A percentile compares a stretch with the other conserved stretches of the same genome.
Conservation (phyloP, 2,797 vertebrate genomes). For the Chaenodraco wilsoni region DNA sequence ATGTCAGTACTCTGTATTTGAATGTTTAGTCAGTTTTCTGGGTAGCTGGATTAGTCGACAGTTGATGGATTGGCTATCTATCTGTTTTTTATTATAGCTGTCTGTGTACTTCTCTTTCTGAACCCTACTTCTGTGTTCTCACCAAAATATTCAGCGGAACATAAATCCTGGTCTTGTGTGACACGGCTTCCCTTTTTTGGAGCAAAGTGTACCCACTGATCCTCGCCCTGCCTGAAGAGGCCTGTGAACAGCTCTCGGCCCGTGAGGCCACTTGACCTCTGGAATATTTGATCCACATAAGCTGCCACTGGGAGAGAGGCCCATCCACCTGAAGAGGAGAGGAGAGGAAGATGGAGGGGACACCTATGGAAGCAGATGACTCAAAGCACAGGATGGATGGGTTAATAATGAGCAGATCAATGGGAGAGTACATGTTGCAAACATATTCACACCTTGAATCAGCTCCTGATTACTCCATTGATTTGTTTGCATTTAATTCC, state of each 20-base stretch:
- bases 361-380: neutral
- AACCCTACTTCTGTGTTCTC: constrained; percentile 17
- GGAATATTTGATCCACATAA: constrained; percentile 57
- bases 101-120: constrained; percentile 6
- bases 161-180: constrained; percentile 41
- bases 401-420: constrained; percentile 27
- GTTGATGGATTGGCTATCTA: neutral
- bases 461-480: constrained; percentile 4
- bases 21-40: neutral
- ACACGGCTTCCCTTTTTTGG: constrained; percentile 57
- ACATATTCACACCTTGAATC: constrained; percentile 18
- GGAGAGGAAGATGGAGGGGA: neutral
- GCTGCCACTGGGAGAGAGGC: constrained; percentile 43
- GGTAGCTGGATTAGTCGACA: too few relatives aligned
- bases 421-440: constrained; percentile 14
- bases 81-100: neutral
- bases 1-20: neutral
- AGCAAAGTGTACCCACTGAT: constrained; percentile 26
- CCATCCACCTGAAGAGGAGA: constrained; percentile 25
- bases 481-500: constrained; percentile 1
- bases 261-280: constrained; percentile 59
- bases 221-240: constrained; percentile 55
- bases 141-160: constrained; percentile 19
- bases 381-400: constrained; percentile 10
- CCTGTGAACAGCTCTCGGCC: constrained; percentile 56